phyloP scores from a whole-genome alignment of 2,797 vertebrate species.

The Nannoperca australis region DNA sequence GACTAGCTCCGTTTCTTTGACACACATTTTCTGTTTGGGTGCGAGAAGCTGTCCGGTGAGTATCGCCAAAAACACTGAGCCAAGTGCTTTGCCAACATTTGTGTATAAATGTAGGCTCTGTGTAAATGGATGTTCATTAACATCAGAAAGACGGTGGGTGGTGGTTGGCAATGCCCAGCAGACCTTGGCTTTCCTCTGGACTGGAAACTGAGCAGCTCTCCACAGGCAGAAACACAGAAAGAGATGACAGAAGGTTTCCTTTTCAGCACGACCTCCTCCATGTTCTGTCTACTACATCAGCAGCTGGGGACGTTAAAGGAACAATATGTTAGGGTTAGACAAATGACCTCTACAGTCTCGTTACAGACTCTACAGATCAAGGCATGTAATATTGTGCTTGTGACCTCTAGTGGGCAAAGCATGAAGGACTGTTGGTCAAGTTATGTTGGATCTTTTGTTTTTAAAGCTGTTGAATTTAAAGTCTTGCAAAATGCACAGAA shows the following conservation, averaged over 20 bases:
- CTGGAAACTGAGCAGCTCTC: conserved; percentile 90
- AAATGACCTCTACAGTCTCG: background rate
- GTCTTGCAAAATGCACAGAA: background rate
- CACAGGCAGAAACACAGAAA: conserved; percentile 89
- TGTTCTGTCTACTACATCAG: background rate
- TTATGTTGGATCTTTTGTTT: too few species aligned
- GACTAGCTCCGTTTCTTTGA: conserved; percentile 30
- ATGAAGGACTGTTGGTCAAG: background rate
- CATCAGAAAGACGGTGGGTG: conserved; percentile 50
- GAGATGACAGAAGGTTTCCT: conserved; percentile 92
- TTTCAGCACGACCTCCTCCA: conserved; percentile 87
- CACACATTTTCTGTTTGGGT: conserved; percentile 55
- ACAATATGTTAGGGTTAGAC: background rate
- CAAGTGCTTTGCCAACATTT: conserved; percentile 37
- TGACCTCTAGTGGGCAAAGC: conserved; percentile 55
- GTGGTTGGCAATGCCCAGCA: conserved; percentile 48
- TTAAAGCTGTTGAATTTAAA: too few species aligned
- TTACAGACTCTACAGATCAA: background rate
- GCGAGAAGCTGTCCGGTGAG: background rate
- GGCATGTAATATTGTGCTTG: background rate
- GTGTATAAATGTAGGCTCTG: conserved; percentile 31
- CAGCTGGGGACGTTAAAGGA: conserved; percentile 14
- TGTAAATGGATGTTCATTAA: conserved; percentile 44
- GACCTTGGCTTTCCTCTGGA: conserved; percentile 90
- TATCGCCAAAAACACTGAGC: conserved; percentile 18